These are phyloP conservation scores for Dryomyza anilis DNA, from an alignment of 2,888 invertebrate genomes.

Conservation along the genomic window DNA sequence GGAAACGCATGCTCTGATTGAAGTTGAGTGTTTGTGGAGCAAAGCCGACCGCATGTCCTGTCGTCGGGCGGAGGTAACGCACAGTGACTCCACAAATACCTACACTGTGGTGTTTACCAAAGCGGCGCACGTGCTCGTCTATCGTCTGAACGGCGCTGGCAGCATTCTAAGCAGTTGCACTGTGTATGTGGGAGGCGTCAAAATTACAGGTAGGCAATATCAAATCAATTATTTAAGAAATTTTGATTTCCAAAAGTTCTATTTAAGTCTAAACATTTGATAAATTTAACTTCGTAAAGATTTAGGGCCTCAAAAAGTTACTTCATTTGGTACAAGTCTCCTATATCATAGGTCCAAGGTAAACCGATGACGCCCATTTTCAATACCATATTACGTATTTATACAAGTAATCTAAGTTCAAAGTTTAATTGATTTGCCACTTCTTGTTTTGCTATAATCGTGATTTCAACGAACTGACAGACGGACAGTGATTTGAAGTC, in stretches of 20 bases:
- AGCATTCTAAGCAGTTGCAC: constrained; percentile 35
- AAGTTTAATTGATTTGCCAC: too few relatives aligned
- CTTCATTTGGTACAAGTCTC: too few relatives aligned
- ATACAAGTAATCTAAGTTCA: too few relatives aligned
- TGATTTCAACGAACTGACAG: too few relatives aligned
- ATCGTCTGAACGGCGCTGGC: constrained; percentile 36
- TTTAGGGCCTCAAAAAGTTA: too few relatives aligned
- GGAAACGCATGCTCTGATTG: constrained; percentile 25
- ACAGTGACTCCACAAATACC: constrained; percentile 31
- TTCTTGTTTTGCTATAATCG: too few relatives aligned
- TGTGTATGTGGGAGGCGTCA: constrained; percentile 45
- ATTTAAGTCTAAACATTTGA: too few relatives aligned
- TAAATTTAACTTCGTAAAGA: too few relatives aligned
- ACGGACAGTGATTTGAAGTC: too few relatives aligned
- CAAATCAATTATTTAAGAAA: not conserved
- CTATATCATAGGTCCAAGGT: too few relatives aligned
- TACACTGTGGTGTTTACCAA: constrained; percentile 49
- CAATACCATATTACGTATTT: too few relatives aligned
- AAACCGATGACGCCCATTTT: too few relatives aligned
- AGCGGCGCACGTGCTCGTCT: constrained; percentile 48
- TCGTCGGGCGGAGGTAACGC: constrained; percentile 41
- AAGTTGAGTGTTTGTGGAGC: constrained; percentile 47
- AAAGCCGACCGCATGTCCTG: constrained; percentile 48
- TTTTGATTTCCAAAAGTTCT: not conserved
- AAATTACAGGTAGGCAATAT: constrained; percentile 45